Evolutionary conservation across 2,797 vertebrate species (phyloP), one percentile per base, ranked within the genome.

Genomic region (Cuniculus paca): DNA sequence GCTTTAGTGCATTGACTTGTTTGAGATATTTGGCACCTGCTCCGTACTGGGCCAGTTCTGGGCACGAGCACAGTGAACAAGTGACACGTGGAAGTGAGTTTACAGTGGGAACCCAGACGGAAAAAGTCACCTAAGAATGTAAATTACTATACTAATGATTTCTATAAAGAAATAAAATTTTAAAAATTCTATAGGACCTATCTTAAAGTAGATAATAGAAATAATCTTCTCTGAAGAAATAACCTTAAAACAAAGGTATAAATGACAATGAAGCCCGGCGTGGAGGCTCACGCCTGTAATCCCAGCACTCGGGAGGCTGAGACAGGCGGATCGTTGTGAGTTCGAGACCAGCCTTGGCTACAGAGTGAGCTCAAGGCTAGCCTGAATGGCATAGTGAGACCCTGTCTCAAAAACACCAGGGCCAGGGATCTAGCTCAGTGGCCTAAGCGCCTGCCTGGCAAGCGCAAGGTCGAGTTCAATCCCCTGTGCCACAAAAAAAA

Each of bases 151-250:
- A n/a, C 4, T 52, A 65, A 56, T 28, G 24, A 34, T 45, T 52
- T 52, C 16, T 61, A 54, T 50, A 31, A 79, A 42, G 16, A 79
- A 65, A 48, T 52, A 19, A 70, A 52, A 24, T 42, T 19, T 39
- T 63, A 68, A 48, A 24, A 36, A 50, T 5, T 1, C 9, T 5
- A 42, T 7, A 34, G 1, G 19, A 0, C 4, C 11, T 60, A 9
- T 42, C 28, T 81, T 61, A n/a, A 34, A 81, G 36, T 4, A 68
- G 58, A 12, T 20, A n/a, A 91, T 48, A 19, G n/a, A 48, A 86
- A 81, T 88, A 6, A 5, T 24, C 28, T 81, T 54, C 16, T 36
- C 26, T 24, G 54, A 79, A 86, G 39, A 28, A 74, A 8, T 85
- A 26, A 68, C 19, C 9, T 87, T 75, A 34, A 84, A 84, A 50